Base-by-base conservation (phyloP, 1,140 invertebrate genomes). In the Ridgeia piscesae region DNA sequence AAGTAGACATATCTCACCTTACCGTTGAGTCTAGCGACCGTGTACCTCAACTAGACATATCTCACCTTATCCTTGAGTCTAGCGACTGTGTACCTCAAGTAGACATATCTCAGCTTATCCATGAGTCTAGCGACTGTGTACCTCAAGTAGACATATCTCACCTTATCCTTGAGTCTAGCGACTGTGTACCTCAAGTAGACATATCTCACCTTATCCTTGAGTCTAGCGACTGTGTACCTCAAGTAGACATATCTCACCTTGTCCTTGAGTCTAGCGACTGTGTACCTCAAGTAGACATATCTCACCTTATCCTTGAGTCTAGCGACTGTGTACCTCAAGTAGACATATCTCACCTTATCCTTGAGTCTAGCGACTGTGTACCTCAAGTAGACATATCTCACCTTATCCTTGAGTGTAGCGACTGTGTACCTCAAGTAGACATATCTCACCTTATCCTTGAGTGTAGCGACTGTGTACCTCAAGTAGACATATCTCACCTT, bases 161-260 rank as follows among this genome's bases (percentile, higher is more conserved):
- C 96, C 96, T 96, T 96, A 94, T 96, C 96, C 94, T 96, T 96
- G 58, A 97, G 94, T 93, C 96, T 94, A 8, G 95, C 94, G 92
- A 96, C 96, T 17, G 96, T 96, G 93, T 97, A 97, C 92, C 95
- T 95, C 14, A 97, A 94, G n/a, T n/a, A n/a, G n/a, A n/a, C n/a
- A n/a, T n/a, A n/a, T n/a, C n/a, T n/a, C n/a, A 96, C 96, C 96
- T 96, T 96, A 94, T 96, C 96, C 94, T 96, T 96, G 58, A 97
- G 94, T 93, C 96, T 94, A 8, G 95, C 94, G 92, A 96, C 96
- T 17, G 96, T 96, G 93, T 97, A 97, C 92, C 95, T 95, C 14
- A 97, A 94, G n/a, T n/a, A n/a, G n/a, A n/a, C n/a, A n/a, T n/a
- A n/a, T n/a, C n/a, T n/a, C n/a, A 96, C 96, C 96, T 96, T 96